These are phyloP conservation scores for Orycteropus afer DNA, from an alignment of 2,113 vertebrate species.

Conservation along the genomic window DNA sequence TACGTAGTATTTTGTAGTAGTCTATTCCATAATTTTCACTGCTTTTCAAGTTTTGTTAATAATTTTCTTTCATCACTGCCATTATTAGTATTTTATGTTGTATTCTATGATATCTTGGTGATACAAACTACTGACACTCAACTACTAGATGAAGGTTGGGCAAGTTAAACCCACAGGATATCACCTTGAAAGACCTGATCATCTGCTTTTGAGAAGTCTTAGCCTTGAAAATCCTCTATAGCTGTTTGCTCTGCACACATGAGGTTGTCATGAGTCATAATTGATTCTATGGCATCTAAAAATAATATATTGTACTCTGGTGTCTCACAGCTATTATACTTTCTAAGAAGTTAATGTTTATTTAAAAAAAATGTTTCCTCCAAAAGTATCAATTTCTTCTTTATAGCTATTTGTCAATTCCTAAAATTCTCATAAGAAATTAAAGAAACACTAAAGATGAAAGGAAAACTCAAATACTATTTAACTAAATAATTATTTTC, in stretches of 20 bases:
- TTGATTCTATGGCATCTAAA: no score
- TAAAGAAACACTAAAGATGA: not conserved
- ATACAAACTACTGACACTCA: not conserved
- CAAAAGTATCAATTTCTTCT: not conserved
- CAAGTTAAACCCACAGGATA: not conserved
- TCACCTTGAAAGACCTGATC: not conserved
- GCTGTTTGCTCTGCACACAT: no score
- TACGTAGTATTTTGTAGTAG: not conserved
- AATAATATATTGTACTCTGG: not conserved
- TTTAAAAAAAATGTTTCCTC: not conserved
- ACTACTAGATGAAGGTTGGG: not conserved
- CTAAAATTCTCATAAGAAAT: not conserved
- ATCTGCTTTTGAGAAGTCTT: not conserved
- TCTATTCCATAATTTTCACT: not conserved
- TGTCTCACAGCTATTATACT: not conserved
- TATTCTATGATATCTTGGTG: not conserved
- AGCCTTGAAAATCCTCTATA: not conserved
- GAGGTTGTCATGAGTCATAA: no score
- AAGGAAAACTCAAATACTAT: not conserved
- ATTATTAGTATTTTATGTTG: not conserved
- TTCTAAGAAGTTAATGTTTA: constrained; percentile 14
- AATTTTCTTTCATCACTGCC: not conserved
- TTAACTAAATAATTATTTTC: not conserved
- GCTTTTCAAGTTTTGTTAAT: not conserved
- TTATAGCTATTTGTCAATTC: not conserved